Conservation (phyloP, 2,113 vertebrate genomes). For the Telmatochromis sp. region DNA sequence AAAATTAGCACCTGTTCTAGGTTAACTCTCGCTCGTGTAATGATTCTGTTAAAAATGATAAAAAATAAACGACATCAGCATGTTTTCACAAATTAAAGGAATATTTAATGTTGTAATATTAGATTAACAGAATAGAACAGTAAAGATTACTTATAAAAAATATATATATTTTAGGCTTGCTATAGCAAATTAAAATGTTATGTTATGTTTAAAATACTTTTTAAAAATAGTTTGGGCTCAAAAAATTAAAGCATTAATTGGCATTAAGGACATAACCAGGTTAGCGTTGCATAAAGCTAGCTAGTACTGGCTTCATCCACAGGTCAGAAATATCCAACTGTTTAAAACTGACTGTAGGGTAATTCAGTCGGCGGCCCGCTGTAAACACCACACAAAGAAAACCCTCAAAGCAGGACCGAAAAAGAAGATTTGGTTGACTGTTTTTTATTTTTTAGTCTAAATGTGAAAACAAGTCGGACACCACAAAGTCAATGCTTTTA, state of each 20-base stretch:
- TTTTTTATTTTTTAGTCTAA: background rate
- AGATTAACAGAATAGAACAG: background rate
- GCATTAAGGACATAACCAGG: background rate
- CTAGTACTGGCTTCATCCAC: background rate
- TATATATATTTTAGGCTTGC: background rate
- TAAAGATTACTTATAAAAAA: background rate
- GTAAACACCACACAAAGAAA: background rate
- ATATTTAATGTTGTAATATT: background rate
- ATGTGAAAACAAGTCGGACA: background rate
- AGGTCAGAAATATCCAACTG: background rate
- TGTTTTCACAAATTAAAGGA: background rate
- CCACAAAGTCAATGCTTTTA: background rate
- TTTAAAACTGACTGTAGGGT: background rate
- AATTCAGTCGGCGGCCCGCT: background rate
- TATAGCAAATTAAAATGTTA: background rate
- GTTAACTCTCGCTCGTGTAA: background rate
- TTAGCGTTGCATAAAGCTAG: background rate
- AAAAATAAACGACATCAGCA: background rate
- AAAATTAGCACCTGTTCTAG: background rate
- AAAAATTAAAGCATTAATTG: background rate
- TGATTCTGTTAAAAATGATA: background rate
- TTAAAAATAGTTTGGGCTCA: background rate
- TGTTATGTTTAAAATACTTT: background rate
- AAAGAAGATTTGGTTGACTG: background rate
- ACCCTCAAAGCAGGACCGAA: background rate